Percentiles rank a stretch among this genome's conserved stretches.
Evolutionary conservation across 2,113 vertebrate genomes (phyloP).

Genomic region (Falcunculus frontatus): DNA sequence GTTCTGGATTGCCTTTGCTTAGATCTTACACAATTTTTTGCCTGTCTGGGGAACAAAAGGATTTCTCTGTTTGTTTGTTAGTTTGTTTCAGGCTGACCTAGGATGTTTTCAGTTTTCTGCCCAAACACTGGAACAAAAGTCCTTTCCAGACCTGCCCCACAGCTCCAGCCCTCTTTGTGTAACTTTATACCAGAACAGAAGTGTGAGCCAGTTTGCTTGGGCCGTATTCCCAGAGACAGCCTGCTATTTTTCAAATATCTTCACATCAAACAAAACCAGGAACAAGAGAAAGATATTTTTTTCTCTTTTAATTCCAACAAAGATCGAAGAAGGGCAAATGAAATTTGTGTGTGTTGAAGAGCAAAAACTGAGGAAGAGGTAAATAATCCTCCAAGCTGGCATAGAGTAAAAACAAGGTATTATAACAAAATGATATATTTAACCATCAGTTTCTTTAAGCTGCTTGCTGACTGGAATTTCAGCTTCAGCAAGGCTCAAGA

Average conservation of each 20-base stretch:
- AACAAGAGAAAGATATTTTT: background rate
- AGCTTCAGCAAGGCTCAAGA: background rate
- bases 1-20: background rate
- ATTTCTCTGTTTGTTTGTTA: background rate
- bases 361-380: background rate
- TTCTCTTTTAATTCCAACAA: background rate
- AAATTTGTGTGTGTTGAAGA: background rate
- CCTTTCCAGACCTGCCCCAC: background rate
- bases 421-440: background rate
- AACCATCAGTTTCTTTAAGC: slow-evolving; percentile 11
- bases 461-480: slow-evolving; percentile 43
- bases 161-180: background rate
- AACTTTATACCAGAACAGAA: background rate
- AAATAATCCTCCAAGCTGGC: background rate
- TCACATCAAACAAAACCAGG: background rate
- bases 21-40: background rate
- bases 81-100: background rate
- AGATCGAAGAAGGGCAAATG: background rate
- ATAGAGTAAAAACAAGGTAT: background rate
- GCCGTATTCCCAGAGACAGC: background rate
- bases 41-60: background rate
- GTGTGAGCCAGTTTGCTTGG: background rate
- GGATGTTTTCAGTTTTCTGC: background rate
- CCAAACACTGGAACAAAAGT: background rate
- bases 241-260: background rate